phyloP scores from a whole-genome alignment of 1,140 invertebrate genomes.

The Cecropterus lyciades region DNA sequence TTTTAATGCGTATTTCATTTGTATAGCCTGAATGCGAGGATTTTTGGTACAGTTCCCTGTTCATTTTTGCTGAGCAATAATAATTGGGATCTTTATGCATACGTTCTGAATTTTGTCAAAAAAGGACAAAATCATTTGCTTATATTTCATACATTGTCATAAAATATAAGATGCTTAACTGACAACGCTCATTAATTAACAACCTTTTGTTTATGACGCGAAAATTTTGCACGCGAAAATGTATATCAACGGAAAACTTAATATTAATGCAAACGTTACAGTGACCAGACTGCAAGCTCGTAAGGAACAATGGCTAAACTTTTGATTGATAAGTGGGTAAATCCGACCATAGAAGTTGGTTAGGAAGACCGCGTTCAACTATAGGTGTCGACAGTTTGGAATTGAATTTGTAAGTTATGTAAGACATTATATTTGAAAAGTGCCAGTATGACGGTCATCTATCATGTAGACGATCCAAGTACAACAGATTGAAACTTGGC shows the following conservation, averaged over 20 bases:
- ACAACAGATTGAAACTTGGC: too few relatives aligned
- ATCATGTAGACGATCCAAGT: not conserved
- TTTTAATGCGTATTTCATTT: constrained; percentile 9
- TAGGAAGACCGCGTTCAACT: constrained; percentile 30
- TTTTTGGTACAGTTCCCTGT: not conserved
- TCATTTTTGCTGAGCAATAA: not conserved
- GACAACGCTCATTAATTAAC: constrained; percentile 8
- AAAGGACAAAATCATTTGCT: not conserved
- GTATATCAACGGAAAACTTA: constrained; percentile 21
- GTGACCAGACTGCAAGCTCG: constrained; percentile 41
- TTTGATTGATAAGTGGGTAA: constrained; percentile 53
- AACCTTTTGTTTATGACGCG: constrained; percentile 17
- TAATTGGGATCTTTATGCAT: constrained; percentile 5
- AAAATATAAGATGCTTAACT: constrained; percentile 16
- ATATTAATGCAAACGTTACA: constrained; percentile 25
- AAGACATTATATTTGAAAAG: constrained; percentile 15
- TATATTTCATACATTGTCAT: constrained; percentile 12
- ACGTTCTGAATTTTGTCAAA: not conserved
- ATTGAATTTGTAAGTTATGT: constrained; percentile 32
- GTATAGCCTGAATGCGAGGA: not conserved
- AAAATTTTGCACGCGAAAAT: constrained; percentile 1
- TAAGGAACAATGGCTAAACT: constrained; percentile 45
- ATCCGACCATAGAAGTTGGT: constrained; percentile 37
- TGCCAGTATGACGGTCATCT: constrained; percentile 9
- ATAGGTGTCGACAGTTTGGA: constrained; percentile 31